Conservation (phyloP, 1,140 invertebrate genomes). For the Aphaenogaster ashmeadi region DNA sequence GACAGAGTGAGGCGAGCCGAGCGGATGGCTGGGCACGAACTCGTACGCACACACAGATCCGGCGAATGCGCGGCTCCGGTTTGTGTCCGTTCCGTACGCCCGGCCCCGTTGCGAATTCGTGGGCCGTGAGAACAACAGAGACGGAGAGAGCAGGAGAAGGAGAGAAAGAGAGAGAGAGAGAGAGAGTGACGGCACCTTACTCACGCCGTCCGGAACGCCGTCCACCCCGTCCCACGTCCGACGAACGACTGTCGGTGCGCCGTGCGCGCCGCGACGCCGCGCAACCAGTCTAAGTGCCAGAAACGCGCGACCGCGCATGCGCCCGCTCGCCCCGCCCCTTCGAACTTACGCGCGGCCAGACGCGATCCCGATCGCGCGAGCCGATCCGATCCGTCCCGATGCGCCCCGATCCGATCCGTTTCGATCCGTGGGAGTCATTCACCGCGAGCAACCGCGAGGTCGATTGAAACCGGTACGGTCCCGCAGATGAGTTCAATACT, state of each 20-base stretch:
- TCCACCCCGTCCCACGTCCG: constrained; percentile 41
- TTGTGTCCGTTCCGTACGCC: not conserved
- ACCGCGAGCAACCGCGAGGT: constrained; percentile 34
- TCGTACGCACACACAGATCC: not conserved
- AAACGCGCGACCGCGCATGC: constrained; percentile 80
- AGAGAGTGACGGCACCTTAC: not conserved
- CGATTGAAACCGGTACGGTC: constrained; percentile 32
- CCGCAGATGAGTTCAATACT: not conserved
- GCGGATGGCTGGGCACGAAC: constrained; percentile 5
- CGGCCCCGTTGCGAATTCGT: not conserved
- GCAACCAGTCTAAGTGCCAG: constrained; percentile 80
- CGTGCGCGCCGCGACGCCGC: constrained; percentile 61
- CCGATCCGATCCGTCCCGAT: not conserved
- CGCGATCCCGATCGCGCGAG: constrained; percentile 2
- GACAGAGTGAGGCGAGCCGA: not conserved
- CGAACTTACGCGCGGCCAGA: constrained; percentile 20
- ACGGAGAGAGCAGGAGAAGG: not conserved
- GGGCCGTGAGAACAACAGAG: too few relatives aligned
- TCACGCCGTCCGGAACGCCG: not conserved
- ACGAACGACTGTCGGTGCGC: constrained; percentile 53
- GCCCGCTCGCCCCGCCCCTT: constrained; percentile 69
- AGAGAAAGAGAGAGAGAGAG: not conserved
- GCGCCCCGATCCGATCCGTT: not conserved
- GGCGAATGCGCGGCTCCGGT: not conserved
- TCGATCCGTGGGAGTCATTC: constrained; percentile 27